Percentiles rank a stretch among this genome's conserved stretches.
Conservation (phyloP, 2,797 vertebrate species). For the Gambusia yucatana region DNA sequence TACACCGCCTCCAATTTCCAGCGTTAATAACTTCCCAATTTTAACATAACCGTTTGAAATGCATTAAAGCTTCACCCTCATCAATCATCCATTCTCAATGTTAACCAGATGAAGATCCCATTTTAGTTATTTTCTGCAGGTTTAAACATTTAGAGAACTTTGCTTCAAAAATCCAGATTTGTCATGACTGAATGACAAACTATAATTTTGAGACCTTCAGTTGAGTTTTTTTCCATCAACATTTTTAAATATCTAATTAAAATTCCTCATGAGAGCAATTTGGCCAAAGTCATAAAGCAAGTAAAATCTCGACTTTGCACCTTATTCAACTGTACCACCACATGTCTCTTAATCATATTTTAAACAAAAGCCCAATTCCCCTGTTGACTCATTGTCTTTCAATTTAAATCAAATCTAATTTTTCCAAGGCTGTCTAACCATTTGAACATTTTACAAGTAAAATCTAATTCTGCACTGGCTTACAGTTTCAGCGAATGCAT, state of each 20-base stretch:
- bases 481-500: conserved; percentile 20
- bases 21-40: not conserved
- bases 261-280: not conserved
- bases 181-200: not conserved
- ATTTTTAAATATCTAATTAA: not conserved
- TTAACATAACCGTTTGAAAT: not conserved
- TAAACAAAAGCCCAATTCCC: not conserved
- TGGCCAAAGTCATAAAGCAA: not conserved
- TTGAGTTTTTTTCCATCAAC: not conserved
- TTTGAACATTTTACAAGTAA: not conserved
- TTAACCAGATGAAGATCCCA: not conserved
- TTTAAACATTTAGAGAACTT: not conserved
- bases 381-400: not conserved
- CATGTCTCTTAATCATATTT: not conserved
- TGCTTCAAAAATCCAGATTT: not conserved
- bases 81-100: not conserved
- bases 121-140: not conserved
- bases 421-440: not conserved
- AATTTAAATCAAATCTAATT: not conserved
- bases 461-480: conserved; percentile 9
- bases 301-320: not conserved
- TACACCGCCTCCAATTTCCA: not conserved
- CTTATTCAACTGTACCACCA: not conserved
- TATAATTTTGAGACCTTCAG: not conserved
- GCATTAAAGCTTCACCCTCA: not conserved